Evolutionary conservation across 1,140 invertebrate genomes (phyloP).

Genomic region (Aphis craccivora): DNA sequence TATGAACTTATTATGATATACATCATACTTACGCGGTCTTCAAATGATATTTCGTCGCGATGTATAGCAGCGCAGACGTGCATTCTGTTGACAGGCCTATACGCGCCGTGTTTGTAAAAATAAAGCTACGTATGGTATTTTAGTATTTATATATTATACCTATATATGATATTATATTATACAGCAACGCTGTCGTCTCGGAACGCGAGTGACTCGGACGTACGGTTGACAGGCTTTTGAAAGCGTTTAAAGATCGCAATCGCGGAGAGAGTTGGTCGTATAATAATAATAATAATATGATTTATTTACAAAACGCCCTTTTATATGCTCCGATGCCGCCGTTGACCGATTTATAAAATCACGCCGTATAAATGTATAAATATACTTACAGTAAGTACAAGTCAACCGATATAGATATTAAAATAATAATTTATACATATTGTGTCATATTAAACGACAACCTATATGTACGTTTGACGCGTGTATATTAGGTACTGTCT

Average conservation of each 20-base stretch:
- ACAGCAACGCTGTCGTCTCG: not conserved
- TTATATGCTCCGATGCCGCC: not conserved
- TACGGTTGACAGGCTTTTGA: conserved; percentile 39
- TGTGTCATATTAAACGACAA: not conserved
- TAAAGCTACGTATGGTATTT: not conserved
- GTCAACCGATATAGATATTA: not conserved
- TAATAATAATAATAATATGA: conserved; percentile 19
- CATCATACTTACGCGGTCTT: not conserved
- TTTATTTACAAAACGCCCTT: conserved; percentile 33
- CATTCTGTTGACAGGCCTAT: not conserved
- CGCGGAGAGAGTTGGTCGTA: not conserved
- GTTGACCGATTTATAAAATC: conserved; percentile 9
- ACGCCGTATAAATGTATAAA: not conserved
- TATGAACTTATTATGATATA: too few species aligned
- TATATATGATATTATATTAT: not conserved
- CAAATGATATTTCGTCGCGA: not conserved
- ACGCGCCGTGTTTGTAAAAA: not conserved
- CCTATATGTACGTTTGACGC: not conserved
- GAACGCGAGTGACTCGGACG: not conserved
- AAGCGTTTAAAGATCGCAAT: conserved; percentile 22
- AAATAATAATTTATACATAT: not conserved
- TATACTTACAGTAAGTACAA: not conserved
- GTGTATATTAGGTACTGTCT: not conserved
- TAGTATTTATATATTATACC: not conserved
- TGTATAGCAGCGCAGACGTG: too few species aligned